Evolutionary conservation across 1,140 invertebrate genomes (phyloP).

Genomic region (Panulirus ornatus): DNA sequence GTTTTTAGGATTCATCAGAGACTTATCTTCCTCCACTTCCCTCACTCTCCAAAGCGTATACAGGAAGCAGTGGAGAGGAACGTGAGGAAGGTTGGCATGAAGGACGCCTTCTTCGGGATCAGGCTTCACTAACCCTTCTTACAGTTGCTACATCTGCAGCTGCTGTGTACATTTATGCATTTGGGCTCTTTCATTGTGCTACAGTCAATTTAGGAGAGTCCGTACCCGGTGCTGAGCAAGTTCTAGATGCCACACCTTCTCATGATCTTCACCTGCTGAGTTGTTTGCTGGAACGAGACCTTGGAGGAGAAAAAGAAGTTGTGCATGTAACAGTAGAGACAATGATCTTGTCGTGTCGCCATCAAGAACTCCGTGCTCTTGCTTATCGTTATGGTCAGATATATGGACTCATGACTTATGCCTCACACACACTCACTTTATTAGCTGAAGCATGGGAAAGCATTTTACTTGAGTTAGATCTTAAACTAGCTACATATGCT

Average conservation of each 20-base stretch:
- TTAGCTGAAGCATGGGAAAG: conserved; percentile 96
- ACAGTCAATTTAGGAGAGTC: conserved; percentile 82
- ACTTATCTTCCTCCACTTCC: conserved; percentile 82
- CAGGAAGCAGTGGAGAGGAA: conserved; percentile 79
- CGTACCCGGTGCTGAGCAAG: conserved; percentile 66
- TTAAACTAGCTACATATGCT: conserved; percentile 93
- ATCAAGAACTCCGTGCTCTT: conserved; percentile 84
- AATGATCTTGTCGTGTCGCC: conserved; percentile 83
- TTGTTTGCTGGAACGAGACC: conserved; percentile 78
- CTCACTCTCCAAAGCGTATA: conserved; percentile 82
- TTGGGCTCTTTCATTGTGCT: conserved; percentile 90
- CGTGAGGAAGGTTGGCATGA: conserved; percentile 83
- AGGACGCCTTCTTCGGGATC: conserved; percentile 82
- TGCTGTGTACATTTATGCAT: conserved; percentile 86
- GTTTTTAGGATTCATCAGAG: conserved; percentile 78
- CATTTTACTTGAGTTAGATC: conserved; percentile 95
- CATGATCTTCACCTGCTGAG: conserved; percentile 78
- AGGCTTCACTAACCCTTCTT: conserved; percentile 87
- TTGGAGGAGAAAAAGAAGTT: conserved; percentile 78
- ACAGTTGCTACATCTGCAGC: conserved; percentile 87
- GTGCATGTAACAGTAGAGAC: conserved; percentile 83
- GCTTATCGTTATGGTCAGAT: conserved; percentile 87
- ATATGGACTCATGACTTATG: conserved; percentile 83
- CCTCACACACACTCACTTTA: conserved; percentile 88
- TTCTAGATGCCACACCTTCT: conserved; percentile 77